phyloP scores from a whole-genome alignment of 92 coral and sea anemone species.

The Epizoanthus scotinus region DNA sequence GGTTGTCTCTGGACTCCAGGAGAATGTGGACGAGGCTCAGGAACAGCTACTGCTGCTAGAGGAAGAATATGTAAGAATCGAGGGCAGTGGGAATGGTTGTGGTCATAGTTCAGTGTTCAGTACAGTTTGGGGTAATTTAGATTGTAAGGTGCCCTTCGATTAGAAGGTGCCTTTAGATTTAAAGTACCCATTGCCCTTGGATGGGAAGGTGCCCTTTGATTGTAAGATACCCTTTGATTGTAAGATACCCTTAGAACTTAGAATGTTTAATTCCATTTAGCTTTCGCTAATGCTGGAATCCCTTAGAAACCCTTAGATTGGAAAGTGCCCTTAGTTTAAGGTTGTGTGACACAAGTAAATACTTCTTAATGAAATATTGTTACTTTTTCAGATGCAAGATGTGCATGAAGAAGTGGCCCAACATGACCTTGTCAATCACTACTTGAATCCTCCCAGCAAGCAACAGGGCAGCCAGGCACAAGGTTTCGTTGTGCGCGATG shows the following conservation, averaged over 20 bases:
- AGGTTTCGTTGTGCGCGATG: constrained; percentile 92
- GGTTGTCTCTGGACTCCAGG: constrained; percentile 80
- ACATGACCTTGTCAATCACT: constrained; percentile 80
- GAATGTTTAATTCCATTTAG: no score
- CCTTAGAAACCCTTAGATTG: no score
- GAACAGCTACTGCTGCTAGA: constrained; percentile 90
- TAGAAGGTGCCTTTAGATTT: background rate
- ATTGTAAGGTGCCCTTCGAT: background rate
- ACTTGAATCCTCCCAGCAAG: constrained; percentile 96
- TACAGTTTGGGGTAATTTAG: background rate
- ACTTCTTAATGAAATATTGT: background rate
- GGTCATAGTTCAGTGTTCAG: background rate
- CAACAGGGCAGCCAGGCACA: constrained; percentile 52
- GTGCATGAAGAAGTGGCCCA: constrained; percentile 89
- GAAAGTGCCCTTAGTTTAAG: no score
- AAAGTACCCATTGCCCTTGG: no score
- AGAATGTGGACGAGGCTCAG: constrained; percentile 93
- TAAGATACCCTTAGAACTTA: no score
- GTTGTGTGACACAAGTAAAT: no score
- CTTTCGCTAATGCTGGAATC: no score
- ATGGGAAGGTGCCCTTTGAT: no score
- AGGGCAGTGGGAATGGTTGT: no score
- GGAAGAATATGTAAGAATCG: constrained; percentile 91
- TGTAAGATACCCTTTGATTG: background rate
- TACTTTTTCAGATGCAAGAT: constrained; percentile 79